These are phyloP conservation scores for Plemyria rubiginata DNA, from an alignment of 2,888 invertebrate species.

Conservation along the genomic window DNA sequence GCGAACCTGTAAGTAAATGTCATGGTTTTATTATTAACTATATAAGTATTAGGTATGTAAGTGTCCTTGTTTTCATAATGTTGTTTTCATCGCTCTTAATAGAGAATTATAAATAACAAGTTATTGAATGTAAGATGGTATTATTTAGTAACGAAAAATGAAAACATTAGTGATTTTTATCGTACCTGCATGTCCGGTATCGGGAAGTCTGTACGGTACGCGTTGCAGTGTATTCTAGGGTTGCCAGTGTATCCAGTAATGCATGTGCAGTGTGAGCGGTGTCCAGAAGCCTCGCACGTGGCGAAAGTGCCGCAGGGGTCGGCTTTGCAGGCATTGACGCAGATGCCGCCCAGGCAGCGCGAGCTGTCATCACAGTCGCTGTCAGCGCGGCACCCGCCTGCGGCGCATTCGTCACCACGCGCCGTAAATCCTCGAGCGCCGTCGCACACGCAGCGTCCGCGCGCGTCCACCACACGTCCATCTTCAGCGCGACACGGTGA, in stretches of 20 bases:
- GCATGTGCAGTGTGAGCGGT: slow-evolving; percentile 91
- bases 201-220: slow-evolving; percentile 92
- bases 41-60: neutral
- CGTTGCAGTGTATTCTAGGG: slow-evolving; percentile 89
- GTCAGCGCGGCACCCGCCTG: slow-evolving; percentile 89
- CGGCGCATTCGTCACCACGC: slow-evolving; percentile 91
- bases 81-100: too few species aligned
- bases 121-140: too few species aligned
- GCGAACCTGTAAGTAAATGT: slow-evolving; percentile 84
- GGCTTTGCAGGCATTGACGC: slow-evolving; percentile 91
- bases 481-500: slow-evolving; percentile 88
- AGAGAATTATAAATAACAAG: too few species aligned
- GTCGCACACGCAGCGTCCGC: slow-evolving; percentile 93
- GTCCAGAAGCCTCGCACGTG: slow-evolving; percentile 90
- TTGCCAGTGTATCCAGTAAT: slow-evolving; percentile 91
- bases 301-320: slow-evolving; percentile 91
- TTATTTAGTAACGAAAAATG: too few species aligned
- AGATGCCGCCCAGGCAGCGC: slow-evolving; percentile 91
- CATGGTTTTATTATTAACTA: neutral
- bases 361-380: slow-evolving; percentile 91
- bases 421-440: slow-evolving; percentile 90
- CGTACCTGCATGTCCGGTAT: slow-evolving; percentile 90
- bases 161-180: neutral
- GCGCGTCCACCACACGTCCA: slow-evolving; percentile 90
- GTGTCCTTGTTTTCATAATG: too few species aligned